A percentile compares a stretch with the other conserved stretches of the same genome.
Evolutionary conservation across 2,113 vertebrate species (phyloP).

Genomic region (Labeo rohita): DNA sequence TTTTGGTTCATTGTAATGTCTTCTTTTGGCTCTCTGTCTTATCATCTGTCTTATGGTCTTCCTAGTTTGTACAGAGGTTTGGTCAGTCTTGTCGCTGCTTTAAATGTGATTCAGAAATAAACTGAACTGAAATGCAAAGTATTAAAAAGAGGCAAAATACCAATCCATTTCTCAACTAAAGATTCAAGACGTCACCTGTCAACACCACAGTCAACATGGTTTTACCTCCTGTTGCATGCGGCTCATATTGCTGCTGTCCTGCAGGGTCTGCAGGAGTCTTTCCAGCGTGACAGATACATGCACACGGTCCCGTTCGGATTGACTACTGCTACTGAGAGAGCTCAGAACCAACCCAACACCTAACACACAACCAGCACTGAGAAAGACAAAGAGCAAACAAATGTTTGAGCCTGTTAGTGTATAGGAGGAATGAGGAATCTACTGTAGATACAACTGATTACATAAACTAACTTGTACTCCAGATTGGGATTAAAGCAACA

Average conservation of each 20-base stretch:
- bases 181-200: background rate
- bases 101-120: too few species aligned
- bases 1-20: too few species aligned
- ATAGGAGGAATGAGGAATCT: background rate
- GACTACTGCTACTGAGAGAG: constrained; percentile 81
- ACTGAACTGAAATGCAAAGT: background rate
- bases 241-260: constrained; percentile 78
- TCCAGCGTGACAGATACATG: constrained; percentile 72
- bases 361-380: constrained; percentile 85
- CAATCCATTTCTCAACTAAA: background rate
- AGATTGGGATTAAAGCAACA: constrained; percentile 86
- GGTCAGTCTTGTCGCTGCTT: too few species aligned
- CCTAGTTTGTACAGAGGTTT: too few species aligned
- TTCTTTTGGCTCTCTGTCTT: too few species aligned
- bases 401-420: background rate
- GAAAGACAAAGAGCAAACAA: constrained; percentile 30
- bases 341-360: constrained; percentile 87
- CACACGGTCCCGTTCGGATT: constrained; percentile 68
- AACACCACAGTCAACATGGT: background rate
- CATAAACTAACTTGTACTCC: constrained; percentile 87
- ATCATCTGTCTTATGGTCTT: too few species aligned
- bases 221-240: constrained; percentile 89
- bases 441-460: background rate
- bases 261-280: constrained; percentile 79
- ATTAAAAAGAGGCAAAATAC: background rate